Evolutionary conservation across 2,888 invertebrate genomes (phyloP), one percentile per base, ranked within the genome.

Genomic region (Agrochola lota): DNA sequence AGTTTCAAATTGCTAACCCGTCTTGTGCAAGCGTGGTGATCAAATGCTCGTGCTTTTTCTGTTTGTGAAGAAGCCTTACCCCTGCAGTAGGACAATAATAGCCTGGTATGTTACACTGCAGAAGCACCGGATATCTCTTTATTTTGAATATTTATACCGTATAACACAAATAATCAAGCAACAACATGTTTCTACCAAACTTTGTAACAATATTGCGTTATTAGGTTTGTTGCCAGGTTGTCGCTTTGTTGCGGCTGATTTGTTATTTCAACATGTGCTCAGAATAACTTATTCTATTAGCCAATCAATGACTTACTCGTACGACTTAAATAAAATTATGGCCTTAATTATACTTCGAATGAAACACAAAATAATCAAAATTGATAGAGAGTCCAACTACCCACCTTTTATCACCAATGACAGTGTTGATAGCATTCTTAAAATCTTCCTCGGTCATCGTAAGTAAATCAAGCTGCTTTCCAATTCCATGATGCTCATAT

Each of bases 401-500:
- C 2, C 4, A 83, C 83, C 81, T 81, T 26, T 81, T 15, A 66
- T 77, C 52, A 40, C 15, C 55, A 74, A 85, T 85, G 0, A 85
- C 59, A 55, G 30, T 74, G 2, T 35, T 66, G 12, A 85, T 77
- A 1, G 84, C 40, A 60, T 63, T 69, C 49, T 2, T 71, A 30
- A 84, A 84, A 8, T 64, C 8, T n/a, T 85, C 71, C 0, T 62
- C 83, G 0, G 78, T 85, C 35, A 84, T 55, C 1, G 72, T 62
- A 0, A 71, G 67, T 9, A 84, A 35, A 49, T 85, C 75, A 17
- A 84, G 72, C 67, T 67, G 46, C 8, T 66, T 17, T 52, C 84
- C 84, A 66, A 84, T 84, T 17, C 64, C 71, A n/a, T 84, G 75
- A 15, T 77, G 46, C 1, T 60, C 68, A 68, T 85, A 89, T 71